Percentiles rank a stretch among this genome's conserved stretches.
Evolutionary conservation across 1,140 invertebrate species (phyloP).

Genomic region (Drosophila subobscura): DNA sequence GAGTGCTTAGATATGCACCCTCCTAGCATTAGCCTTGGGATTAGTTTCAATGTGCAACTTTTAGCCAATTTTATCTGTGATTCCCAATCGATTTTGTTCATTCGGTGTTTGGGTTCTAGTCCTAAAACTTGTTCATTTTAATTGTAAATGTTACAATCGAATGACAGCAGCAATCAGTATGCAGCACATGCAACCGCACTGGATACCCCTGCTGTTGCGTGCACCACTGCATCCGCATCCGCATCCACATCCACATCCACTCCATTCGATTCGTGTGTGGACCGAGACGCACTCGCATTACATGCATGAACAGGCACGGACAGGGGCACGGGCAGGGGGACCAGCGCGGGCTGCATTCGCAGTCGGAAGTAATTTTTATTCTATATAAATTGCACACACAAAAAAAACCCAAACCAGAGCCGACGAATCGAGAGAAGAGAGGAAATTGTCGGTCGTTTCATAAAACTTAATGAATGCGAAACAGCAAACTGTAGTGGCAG

Average conservation of each 20-base stretch:
- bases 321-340: no score
- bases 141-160: no score
- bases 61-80: no score
- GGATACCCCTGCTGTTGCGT: background rate
- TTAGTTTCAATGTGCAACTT: no score
- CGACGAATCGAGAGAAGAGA: conserved; percentile 30
- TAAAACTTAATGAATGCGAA: conserved; percentile 78
- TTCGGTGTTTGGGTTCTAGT: no score
- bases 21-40: no score
- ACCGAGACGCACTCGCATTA: conserved; percentile 56
- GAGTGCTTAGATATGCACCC: no score
- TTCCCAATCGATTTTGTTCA: no score
- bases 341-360: conserved; percentile 33
- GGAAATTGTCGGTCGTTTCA: conserved; percentile 75
- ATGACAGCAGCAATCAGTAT: no score
- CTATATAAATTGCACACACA: conserved; percentile 76
- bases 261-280: background rate
- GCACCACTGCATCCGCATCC: conserved; percentile 20
- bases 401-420: conserved; percentile 14
- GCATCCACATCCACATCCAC: background rate
- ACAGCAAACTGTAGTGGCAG: conserved; percentile 42
- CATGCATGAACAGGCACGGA: conserved; percentile 62
- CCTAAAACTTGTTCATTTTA: no score
- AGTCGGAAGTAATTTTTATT: conserved; percentile 79
- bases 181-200: no score